Evolutionary conservation across 2,888 invertebrate species (phyloP), one percentile per base, ranked within the genome.

Genomic region (Parthenolecanium corni): DNA sequence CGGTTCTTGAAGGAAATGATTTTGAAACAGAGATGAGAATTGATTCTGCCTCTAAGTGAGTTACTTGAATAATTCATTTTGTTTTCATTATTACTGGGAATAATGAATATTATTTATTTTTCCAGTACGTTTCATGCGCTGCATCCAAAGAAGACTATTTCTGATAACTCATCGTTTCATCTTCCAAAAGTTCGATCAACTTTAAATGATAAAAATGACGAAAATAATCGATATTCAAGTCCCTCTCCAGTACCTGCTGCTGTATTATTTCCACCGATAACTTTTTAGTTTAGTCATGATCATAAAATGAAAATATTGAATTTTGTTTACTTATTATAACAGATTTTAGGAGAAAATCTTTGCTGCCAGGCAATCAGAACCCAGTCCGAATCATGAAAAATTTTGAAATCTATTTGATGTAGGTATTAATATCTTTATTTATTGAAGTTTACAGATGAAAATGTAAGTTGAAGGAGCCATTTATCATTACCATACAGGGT

Each of bases 171-270:
- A 14, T 18, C 25, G 25, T 31, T 31, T 14, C 47, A 44, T 58
- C 57, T 58, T 58, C 57, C 57, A 24, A 25, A 47, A 49, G 47
- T 58, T 36, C 36, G 18, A n/a, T 12, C 47, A 4, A 31, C 31
- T 23, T 23, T 23, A 9, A 49, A 3, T 20, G 21, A 47, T 4
- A 47, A 47, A 2, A 36, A 38, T 25, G 46, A 47, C 6, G 38
- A 49, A 20, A 36, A 54, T 12, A 42, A 46, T 24, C 62, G 65
- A 16, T 49, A 47, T 44, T 56, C 53, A 9, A 49, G 52, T 1
- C 66, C 65, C 11, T 66, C 66, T 31, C 66, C 66, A 18, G 63
- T 66, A n/a, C 66, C 66, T 54, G 65, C 66, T 18, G 62, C 66
- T 36, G 66, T 66, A 44, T 44, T 66, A 31, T 66, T 66, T 44